Evolutionary conservation across 2,888 invertebrate species (phyloP).

Genomic region (Aradus depressus): DNA sequence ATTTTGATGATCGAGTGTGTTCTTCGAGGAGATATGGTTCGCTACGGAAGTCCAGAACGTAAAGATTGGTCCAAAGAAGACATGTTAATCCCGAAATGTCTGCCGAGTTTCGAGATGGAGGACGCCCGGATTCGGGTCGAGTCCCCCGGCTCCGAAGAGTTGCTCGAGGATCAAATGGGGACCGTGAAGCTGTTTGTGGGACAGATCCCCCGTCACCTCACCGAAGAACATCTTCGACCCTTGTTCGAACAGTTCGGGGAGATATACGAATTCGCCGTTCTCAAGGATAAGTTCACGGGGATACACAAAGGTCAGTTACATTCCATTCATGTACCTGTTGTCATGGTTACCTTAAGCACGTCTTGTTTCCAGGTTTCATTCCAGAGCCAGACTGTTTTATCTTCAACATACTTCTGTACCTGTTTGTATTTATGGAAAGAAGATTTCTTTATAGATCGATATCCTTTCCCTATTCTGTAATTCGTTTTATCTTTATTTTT

Average conservation of each 20-base stretch:
- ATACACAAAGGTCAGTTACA: slow-evolving; percentile 75
- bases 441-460: too few species aligned
- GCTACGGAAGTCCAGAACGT: too few species aligned
- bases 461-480: too few species aligned
- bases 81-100: slow-evolving; percentile 3
- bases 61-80: background rate
- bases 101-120: background rate
- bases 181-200: slow-evolving; percentile 83
- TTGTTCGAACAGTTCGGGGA: slow-evolving; percentile 89
- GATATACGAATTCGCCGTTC: slow-evolving; percentile 86
- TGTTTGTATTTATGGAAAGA: too few species aligned
- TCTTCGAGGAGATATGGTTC: too few species aligned
- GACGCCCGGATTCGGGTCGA: background rate
- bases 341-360: too few species aligned
- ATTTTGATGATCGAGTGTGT: too few species aligned
- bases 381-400: too few species aligned
- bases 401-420: too few species aligned
- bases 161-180: slow-evolving; percentile 33
- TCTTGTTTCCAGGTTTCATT: too few species aligned
- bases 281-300: slow-evolving; percentile 89
- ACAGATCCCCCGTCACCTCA: slow-evolving; percentile 81
- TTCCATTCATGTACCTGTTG: background rate
- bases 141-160: slow-evolving; percentile 7
- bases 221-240: slow-evolving; percentile 75
- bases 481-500: too few species aligned